Evolutionary conservation across 2,113 vertebrate species (phyloP).

Genomic region (Meles meles): DNA sequence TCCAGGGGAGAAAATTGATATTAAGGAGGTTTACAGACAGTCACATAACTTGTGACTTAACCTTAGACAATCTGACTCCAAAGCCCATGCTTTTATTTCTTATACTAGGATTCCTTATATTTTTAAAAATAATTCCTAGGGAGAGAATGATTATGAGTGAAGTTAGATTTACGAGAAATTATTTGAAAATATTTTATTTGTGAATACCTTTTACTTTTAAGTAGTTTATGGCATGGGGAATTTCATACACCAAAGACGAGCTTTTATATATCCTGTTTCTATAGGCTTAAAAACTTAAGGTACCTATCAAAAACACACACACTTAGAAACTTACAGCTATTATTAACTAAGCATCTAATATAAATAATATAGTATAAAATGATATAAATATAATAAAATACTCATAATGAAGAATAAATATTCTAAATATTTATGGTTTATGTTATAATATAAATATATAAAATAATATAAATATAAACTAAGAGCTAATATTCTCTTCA

Average conservation of each 20-base stretch:
- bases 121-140: neutral
- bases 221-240: neutral
- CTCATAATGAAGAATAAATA: no score
- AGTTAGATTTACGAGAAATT: conserved; percentile 12
- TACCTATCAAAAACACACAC: neutral
- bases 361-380: no score
- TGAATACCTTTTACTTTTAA: conserved; percentile 3
- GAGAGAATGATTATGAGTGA: neutral
- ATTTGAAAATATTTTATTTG: neutral
- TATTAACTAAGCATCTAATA: neutral
- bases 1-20: neutral
- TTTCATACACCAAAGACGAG: neutral
- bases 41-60: neutral
- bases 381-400: no score
- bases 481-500: neutral
- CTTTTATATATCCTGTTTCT: neutral
- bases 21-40: neutral
- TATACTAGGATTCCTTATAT: neutral
- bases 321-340: neutral
- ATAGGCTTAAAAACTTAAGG: neutral
- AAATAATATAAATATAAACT: no score
- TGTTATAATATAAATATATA: no score
- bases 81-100: neutral
- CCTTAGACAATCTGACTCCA: neutral
- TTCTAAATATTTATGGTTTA: no score